These are phyloP conservation scores for Poeciliopsis infans DNA, from an alignment of 2,797 vertebrate species.

Conservation along the genomic window DNA sequence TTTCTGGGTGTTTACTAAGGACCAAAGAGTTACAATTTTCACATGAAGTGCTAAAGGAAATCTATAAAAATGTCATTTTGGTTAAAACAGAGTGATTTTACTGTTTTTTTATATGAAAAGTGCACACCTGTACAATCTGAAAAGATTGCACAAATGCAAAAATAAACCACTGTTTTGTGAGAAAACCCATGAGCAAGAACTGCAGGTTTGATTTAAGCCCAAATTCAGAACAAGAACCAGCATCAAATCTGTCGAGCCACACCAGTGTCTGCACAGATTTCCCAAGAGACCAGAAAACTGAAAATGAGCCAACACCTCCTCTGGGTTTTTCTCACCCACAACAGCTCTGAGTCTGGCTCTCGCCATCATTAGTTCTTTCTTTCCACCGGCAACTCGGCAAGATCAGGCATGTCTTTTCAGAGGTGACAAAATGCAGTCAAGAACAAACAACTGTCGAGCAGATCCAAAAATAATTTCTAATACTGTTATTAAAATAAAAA, in stretches of 20 bases:
- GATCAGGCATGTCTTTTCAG: conserved; percentile 51
- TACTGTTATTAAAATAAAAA: conserved; percentile 24
- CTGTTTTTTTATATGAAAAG: not conserved
- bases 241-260: not conserved
- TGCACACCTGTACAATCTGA: not conserved
- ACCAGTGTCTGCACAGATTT: not conserved
- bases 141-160: not conserved
- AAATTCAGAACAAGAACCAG: not conserved
- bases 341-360: conserved; percentile 21
- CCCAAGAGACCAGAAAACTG: conserved; percentile 22
- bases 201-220: not conserved
- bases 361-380: conserved; percentile 53
- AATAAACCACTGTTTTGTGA: not conserved
- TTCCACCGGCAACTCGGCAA: conserved; percentile 52
- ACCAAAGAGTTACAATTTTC: not conserved
- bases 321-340: conserved; percentile 23
- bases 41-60: no score
- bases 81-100: not conserved
- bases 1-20: not conserved
- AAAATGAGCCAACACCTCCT: conserved; percentile 23
- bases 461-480: conserved; percentile 21
- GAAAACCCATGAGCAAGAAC: not conserved
- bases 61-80: not conserved
- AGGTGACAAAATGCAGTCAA: conserved; percentile 36
- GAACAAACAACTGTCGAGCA: conserved; percentile 6